Evolutionary conservation across 2,113 vertebrate genomes (phyloP).

Genomic region (Lepus timidus): DNA sequence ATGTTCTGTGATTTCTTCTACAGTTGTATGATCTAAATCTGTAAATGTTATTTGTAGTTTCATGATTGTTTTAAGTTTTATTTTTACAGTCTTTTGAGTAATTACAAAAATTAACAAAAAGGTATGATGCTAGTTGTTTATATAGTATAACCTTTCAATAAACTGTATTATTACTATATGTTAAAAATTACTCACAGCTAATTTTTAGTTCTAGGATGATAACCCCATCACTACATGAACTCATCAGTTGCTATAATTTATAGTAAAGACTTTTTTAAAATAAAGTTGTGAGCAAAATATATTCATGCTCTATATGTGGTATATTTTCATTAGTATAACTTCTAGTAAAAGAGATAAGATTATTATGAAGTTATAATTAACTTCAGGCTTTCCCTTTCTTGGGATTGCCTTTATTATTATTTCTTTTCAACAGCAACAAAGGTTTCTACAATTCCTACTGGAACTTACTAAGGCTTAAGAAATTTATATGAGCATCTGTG

Average conservation of each 20-base stretch:
- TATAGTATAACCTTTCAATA: not conserved
- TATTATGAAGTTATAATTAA: not conserved
- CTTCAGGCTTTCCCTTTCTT: not conserved
- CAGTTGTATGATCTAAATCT: not conserved
- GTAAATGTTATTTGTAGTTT: not conserved
- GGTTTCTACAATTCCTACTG: not conserved
- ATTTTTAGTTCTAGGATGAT: conserved; percentile 43
- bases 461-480: not conserved
- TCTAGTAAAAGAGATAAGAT: not conserved
- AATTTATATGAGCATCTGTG: not conserved
- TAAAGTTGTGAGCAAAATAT: conserved; percentile 31
- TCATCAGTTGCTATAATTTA: not conserved
- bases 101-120: not conserved
- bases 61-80: not conserved
- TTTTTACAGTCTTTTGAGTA: not conserved
- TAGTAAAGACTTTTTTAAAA: conserved; percentile 38
- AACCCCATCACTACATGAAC: not conserved
- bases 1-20: not conserved
- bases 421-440: conserved; percentile 12
- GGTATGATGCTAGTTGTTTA: not conserved
- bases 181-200: conserved; percentile 41
- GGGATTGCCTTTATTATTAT: not conserved
- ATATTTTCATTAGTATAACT: not conserved
- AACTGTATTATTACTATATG: not conserved
- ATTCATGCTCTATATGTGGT: not conserved